Percentiles rank a stretch among this genome's conserved stretches.
These are phyloP conservation scores for Cacoxenus indagator DNA, from an alignment of 2,888 invertebrate genomes.

Conservation along the genomic window DNA sequence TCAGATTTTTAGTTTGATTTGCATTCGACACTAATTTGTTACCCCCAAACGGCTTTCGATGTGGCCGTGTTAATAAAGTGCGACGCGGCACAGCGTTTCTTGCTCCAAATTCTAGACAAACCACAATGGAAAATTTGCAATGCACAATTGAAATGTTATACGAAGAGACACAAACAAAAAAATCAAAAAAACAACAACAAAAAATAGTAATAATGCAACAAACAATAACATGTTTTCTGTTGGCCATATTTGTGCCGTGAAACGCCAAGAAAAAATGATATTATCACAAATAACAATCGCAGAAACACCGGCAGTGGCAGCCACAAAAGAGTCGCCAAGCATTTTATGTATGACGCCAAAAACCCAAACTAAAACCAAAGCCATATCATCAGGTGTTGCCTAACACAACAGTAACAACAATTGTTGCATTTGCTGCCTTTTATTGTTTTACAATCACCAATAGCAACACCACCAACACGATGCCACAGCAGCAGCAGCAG, in stretches of 20 bases:
- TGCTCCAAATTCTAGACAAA: background rate
- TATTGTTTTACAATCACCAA: constrained; percentile 61
- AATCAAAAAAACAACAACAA: too few relatives aligned
- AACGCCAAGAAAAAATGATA: constrained; percentile 45
- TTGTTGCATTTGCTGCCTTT: constrained; percentile 41
- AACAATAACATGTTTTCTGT: constrained; percentile 54
- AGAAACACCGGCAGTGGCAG: constrained; percentile 13
- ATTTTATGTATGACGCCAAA: constrained; percentile 45
- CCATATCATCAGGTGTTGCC: constrained; percentile 42
- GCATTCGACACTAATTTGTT: constrained; percentile 33
- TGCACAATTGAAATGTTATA: constrained; percentile 57
- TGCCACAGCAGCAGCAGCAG: constrained; percentile 15
- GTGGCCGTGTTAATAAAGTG: constrained; percentile 24
- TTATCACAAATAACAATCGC: constrained; percentile 21
- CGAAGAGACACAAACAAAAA: constrained; percentile 15
- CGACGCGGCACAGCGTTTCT: constrained; percentile 23
- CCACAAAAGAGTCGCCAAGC: constrained; percentile 30
- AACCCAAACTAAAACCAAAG: constrained; percentile 45
- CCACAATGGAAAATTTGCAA: constrained; percentile 30
- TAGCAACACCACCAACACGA: constrained; percentile 14
- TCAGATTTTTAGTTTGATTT: constrained; percentile 62
- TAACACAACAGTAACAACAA: constrained; percentile 31
- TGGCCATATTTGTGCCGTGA: constrained; percentile 47
- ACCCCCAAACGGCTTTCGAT: background rate
- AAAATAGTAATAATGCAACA: too few relatives aligned